Percentiles rank a stretch among this genome's conserved stretches.
These are phyloP conservation scores for Ricordea florida DNA, from an alignment of 92 coral and sea anemone genomes.

Conservation along the genomic window DNA sequence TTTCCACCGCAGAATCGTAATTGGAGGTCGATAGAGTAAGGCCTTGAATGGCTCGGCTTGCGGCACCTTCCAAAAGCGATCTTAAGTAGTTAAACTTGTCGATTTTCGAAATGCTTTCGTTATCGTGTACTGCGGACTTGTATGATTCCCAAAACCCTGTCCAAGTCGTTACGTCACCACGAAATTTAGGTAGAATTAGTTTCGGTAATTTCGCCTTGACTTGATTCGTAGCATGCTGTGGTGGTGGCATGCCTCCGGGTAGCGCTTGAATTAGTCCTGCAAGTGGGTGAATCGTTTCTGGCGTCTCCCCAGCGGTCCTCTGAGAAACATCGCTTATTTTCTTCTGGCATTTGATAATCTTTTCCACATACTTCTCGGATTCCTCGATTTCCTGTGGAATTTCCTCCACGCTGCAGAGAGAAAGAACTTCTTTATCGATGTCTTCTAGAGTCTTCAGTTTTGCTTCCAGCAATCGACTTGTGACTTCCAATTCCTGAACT, in stretches of 20 bases:
- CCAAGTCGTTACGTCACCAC: no score
- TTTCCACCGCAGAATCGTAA: constrained; percentile 30
- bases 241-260: not conserved
- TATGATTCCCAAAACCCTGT: no score
- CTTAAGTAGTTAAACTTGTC: constrained; percentile 41
- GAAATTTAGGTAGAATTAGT: constrained; percentile 14
- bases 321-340: not conserved
- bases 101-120: constrained; percentile 2
- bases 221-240: not conserved
- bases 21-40: constrained; percentile 1
- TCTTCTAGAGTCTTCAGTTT: constrained; percentile 4
- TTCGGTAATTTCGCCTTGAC: constrained; percentile 51
- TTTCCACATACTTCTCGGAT: not conserved
- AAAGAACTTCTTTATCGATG: not conserved
- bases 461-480: constrained; percentile 10
- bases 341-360: not conserved
- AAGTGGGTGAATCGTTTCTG: not conserved
- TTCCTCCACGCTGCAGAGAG: not conserved
- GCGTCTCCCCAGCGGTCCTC: not conserved
- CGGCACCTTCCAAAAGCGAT: constrained; percentile 39
- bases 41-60: constrained; percentile 41
- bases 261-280: not conserved
- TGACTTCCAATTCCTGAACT: constrained; percentile 29
- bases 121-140: constrained; percentile 16
- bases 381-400: not conserved